Evolutionary conservation across 2,797 vertebrate genomes (phyloP).

Genomic region (Acridotheres tristis): DNA sequence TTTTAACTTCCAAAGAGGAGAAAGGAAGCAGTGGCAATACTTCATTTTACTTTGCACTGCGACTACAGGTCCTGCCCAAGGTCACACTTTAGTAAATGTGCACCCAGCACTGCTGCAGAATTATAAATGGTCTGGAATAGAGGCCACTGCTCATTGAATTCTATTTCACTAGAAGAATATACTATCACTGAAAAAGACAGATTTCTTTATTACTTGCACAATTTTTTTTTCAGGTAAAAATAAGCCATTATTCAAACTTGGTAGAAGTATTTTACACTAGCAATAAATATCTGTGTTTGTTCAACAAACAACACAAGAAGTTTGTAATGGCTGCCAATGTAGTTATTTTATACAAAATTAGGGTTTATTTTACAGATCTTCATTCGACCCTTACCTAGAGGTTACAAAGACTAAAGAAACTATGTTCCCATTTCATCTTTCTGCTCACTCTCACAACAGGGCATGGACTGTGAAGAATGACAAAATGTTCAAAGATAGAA

Average conservation of each 20-base stretch:
- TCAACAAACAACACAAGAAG: background rate
- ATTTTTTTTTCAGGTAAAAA: constrained; percentile 64
- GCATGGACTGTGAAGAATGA: background rate
- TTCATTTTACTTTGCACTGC: constrained; percentile 83
- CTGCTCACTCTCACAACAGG: background rate
- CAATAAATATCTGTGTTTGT: constrained; percentile 18
- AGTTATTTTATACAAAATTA: constrained; percentile 17
- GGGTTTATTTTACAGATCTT: background rate
- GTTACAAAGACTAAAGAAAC: background rate
- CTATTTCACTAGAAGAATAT: constrained; percentile 76
- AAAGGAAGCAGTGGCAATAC: constrained; percentile 79
- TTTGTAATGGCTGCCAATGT: background rate
- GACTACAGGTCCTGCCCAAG: constrained; percentile 84
- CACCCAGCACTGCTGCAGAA: constrained; percentile 76
- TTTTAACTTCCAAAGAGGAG: constrained; percentile 83
- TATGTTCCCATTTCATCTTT: background rate
- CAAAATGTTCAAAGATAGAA: background rate
- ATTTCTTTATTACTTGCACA: constrained; percentile 78
- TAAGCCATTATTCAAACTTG: constrained; percentile 57
- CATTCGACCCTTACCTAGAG: constrained; percentile 11
- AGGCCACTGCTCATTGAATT: constrained; percentile 80
- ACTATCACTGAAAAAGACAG: constrained; percentile 74
- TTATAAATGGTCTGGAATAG: constrained; percentile 81
- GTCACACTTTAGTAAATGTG: constrained; percentile 83
- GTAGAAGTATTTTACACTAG: constrained; percentile 38